Conservation (phyloP, 1,140 invertebrate genomes). For the Drosophila sturtevanti region DNA sequence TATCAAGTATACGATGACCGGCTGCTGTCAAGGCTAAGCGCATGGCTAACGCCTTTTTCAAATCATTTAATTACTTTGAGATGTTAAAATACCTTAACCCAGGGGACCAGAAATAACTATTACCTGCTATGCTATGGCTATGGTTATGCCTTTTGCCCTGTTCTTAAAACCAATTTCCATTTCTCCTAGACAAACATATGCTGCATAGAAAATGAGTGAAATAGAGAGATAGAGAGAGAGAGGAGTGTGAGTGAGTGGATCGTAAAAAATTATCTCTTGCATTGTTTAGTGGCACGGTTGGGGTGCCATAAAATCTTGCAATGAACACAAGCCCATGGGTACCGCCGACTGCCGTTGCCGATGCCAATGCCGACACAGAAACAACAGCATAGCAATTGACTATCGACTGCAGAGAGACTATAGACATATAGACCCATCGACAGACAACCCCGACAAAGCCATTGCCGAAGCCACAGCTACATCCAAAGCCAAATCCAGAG, state of each 20-base stretch:
- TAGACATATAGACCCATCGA: slow-evolving; percentile 5
- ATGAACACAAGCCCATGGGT: slow-evolving; percentile 20
- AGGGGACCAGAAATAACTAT: background rate
- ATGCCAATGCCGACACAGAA: slow-evolving; percentile 15
- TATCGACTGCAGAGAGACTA: background rate
- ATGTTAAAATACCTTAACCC: slow-evolving; percentile 32
- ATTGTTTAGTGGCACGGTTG: slow-evolving; percentile 67
- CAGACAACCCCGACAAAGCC: slow-evolving; percentile 13
- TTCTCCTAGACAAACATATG: slow-evolving; percentile 56
- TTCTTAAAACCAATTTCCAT: slow-evolving; percentile 1
- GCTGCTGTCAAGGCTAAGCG: slow-evolving; percentile 67
- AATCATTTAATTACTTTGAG: slow-evolving; percentile 69
- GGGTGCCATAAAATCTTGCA: slow-evolving; percentile 74
- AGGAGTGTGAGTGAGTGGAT: slow-evolving; percentile 42
- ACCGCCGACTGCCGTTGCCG: background rate
- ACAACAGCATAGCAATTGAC: slow-evolving; percentile 11
- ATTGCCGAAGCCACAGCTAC: slow-evolving; percentile 12
- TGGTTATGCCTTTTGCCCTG: slow-evolving; percentile 2
- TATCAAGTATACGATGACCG: background rate
- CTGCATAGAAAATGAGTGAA: slow-evolving; percentile 7
- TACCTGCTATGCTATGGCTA: too few species aligned
- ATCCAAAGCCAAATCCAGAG: slow-evolving; percentile 21
- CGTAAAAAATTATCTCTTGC: slow-evolving; percentile 73
- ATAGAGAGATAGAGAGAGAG: background rate
- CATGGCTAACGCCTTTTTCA: slow-evolving; percentile 68